phyloP scores from a whole-genome alignment of 2,888 invertebrate genomes.

The Tachystola acroxantha region DNA sequence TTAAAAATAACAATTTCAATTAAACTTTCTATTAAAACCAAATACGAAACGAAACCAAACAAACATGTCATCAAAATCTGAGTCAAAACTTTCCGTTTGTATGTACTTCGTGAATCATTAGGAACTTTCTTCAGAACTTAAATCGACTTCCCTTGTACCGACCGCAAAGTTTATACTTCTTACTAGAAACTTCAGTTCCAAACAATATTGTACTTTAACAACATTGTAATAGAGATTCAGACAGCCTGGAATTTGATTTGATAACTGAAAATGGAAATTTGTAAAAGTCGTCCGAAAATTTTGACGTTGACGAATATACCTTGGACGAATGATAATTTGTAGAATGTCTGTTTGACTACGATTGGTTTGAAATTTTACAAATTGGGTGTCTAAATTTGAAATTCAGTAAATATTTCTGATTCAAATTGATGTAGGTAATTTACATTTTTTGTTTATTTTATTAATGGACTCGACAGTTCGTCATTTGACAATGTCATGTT shows the following conservation, averaged over 20 bases:
- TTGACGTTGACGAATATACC: conserved; percentile 28
- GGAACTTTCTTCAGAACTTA: conserved; percentile 42
- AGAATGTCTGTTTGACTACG: conserved; percentile 7
- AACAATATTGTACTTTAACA: conserved; percentile 10
- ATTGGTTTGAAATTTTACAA: conserved; percentile 3
- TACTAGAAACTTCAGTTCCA: conserved; percentile 1
- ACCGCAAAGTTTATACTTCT: conserved; percentile 21
- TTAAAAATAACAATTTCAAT: not conserved
- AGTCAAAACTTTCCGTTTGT: conserved; percentile 32
- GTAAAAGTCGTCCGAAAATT: conserved; percentile 3
- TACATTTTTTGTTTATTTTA: too few species aligned
- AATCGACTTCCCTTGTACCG: conserved; percentile 52
- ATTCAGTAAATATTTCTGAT: too few species aligned
- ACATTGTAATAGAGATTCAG: conserved; percentile 5
- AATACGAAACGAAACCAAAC: conserved; percentile 3
- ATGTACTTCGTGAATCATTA: conserved; percentile 51
- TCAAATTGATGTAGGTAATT: too few species aligned
- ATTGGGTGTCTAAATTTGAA: not conserved
- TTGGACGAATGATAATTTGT: conserved; percentile 15
- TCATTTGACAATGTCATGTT: too few species aligned
- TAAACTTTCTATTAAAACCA: conserved; percentile 3
- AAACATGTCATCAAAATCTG: conserved; percentile 5
- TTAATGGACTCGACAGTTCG: too few species aligned
- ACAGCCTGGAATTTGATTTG: conserved; percentile 4
- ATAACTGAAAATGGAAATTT: not conserved